A percentile compares a stretch with the other conserved stretches of the same genome.
Conservation (phyloP, 2,888 invertebrate genomes). For the Palloptera scutellata region DNA sequence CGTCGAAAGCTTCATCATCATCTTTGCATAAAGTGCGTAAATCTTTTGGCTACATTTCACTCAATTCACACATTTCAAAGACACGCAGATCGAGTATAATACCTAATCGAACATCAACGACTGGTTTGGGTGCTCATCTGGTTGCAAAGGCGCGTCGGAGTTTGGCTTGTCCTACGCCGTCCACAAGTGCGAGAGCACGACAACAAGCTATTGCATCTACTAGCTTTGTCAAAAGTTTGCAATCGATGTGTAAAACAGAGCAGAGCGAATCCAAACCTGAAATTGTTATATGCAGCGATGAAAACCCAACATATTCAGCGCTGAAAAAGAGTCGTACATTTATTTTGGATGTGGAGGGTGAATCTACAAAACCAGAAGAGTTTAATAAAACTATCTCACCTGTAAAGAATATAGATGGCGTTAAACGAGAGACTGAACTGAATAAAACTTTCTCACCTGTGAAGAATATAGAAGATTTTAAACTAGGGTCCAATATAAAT, state of each 20-base stretch:
- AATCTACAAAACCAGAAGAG: slow-evolving; percentile 14
- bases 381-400: too few species aligned
- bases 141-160: slow-evolving; percentile 28
- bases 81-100: slow-evolving; percentile 43
- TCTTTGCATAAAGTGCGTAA: slow-evolving; percentile 38
- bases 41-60: slow-evolving; percentile 30
- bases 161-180: slow-evolving; percentile 21
- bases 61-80: slow-evolving; percentile 43
- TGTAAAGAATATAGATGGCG: background rate
- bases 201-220: slow-evolving; percentile 17
- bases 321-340: slow-evolving; percentile 43
- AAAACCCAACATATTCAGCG: slow-evolving; percentile 14
- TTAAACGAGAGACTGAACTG: too few species aligned
- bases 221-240: slow-evolving; percentile 26
- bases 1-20: slow-evolving; percentile 35
- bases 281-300: background rate
- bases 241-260: background rate
- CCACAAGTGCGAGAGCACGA: slow-evolving; percentile 26
- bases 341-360: slow-evolving; percentile 46
- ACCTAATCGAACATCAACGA: slow-evolving; percentile 26
- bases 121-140: slow-evolving; percentile 32
- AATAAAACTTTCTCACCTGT: slow-evolving; percentile 18
- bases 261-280: too few species aligned
- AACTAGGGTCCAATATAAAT: background rate
- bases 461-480: background rate